phyloP scores from a whole-genome alignment of 30 jellyfish, hydroid and myxozoan genomes.

The Clytia hemisphaerica region DNA sequence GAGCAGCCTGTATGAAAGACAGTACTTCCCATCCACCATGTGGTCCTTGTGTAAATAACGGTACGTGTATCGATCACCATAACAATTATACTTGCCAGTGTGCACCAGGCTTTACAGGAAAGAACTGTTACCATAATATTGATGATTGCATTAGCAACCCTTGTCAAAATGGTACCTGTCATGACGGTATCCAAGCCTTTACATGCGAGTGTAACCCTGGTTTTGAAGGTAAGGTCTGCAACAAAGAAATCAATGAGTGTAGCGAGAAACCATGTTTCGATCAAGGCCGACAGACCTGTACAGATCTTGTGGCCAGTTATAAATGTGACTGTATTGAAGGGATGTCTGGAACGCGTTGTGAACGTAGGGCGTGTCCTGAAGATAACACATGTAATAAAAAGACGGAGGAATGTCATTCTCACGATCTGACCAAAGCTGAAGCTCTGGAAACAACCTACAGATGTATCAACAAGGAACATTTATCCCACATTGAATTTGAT shows the following conservation, averaged over 20 bases:
- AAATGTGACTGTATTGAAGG: conserved; percentile 55
- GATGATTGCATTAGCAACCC: conserved; percentile 72
- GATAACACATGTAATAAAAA: neutral
- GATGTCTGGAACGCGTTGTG: conserved; percentile 67
- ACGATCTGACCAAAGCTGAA: too few relatives aligned
- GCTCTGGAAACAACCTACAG: too few relatives aligned
- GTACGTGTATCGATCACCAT: conserved; percentile 53
- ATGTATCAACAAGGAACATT: too few relatives aligned
- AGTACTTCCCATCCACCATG: neutral
- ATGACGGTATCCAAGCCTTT: conserved; percentile 33
- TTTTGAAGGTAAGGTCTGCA: conserved; percentile 58
- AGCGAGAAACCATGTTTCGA: conserved; percentile 56
- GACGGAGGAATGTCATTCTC: too few relatives aligned
- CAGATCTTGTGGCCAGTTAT: conserved; percentile 28
- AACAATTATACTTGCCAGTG: conserved; percentile 62
- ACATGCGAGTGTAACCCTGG: conserved; percentile 50
- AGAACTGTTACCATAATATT: conserved; percentile 56
- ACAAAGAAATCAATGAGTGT: conserved; percentile 41
- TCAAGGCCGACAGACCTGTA: conserved; percentile 45
- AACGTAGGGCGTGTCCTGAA: conserved; percentile 9
- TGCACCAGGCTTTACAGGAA: conserved; percentile 69
- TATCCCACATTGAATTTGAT: too few relatives aligned
- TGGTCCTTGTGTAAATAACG: conserved; percentile 57
- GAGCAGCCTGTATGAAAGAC: neutral
- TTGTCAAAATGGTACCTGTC: conserved; percentile 74